Conservation (phyloP, 2,888 invertebrate genomes). For the Callosobruchus maculatus region DNA sequence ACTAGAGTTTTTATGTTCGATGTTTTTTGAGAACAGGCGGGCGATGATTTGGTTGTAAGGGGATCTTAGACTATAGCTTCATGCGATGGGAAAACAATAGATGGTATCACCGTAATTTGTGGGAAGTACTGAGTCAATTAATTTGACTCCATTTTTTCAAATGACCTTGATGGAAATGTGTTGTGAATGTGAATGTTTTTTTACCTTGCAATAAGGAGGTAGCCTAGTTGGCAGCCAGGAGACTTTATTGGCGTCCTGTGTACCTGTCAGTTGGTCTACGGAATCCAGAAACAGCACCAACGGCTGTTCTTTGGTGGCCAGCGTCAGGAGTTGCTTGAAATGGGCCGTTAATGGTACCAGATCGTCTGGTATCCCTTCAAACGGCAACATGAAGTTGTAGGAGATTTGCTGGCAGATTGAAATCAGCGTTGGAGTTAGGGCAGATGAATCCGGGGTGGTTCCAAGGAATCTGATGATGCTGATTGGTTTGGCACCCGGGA, state of each 20-base stretch:
- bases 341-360: conserved; percentile 92
- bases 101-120: no score
- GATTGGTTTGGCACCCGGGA: conserved; percentile 71
- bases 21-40: no score
- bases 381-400: conserved; percentile 86
- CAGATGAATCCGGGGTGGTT: conserved; percentile 95
- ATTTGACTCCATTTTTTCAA: no score
- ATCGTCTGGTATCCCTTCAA: conserved; percentile 94
- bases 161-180: no score
- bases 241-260: conserved; percentile 91
- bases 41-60: no score
- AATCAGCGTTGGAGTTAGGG: conserved; percentile 88
- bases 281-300: conserved; percentile 91
- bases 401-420: conserved; percentile 95
- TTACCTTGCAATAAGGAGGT: conserved; percentile 83
- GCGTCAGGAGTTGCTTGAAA: conserved; percentile 87
- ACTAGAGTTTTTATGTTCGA: no score
- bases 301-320: conserved; percentile 79
- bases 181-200: not conserved
- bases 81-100: no score
- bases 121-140: no score
- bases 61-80: no score
- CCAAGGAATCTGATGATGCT: conserved; percentile 91
- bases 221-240: conserved; percentile 93
- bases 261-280: conserved; percentile 93